Percentiles rank a stretch among this genome's conserved stretches.
These are phyloP conservation scores for Sapayoa aenigma DNA, from an alignment of 2,113 vertebrate genomes.

Conservation along the genomic window DNA sequence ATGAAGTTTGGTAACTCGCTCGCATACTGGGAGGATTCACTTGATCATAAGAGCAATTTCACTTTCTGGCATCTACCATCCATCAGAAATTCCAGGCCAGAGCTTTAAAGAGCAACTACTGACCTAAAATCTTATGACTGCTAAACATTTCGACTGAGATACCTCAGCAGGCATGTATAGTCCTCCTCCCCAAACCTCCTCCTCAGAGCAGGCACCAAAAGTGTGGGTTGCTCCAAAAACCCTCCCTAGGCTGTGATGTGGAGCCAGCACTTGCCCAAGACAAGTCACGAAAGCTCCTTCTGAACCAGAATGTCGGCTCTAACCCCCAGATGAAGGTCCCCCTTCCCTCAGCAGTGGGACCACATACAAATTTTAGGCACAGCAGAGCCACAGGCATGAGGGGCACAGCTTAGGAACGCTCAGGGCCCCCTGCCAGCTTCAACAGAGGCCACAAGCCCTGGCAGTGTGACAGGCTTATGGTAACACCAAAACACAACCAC, in stretches of 20 bases:
- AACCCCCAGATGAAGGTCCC: background rate
- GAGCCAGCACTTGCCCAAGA: background rate
- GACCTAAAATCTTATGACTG: slow-evolving; percentile 14
- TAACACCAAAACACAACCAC: background rate
- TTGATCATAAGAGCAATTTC: slow-evolving; percentile 30
- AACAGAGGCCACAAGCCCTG: background rate
- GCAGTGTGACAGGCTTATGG: background rate
- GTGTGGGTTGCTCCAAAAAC: background rate
- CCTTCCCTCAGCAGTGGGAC: background rate
- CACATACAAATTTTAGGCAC: background rate
- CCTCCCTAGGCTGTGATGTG: background rate
- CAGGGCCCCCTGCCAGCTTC: background rate
- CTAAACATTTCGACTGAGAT: background rate
- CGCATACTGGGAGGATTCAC: background rate
- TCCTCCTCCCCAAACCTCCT: background rate
- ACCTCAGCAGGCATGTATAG: background rate
- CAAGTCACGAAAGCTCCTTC: background rate
- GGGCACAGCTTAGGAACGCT: background rate
- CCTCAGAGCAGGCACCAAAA: background rate
- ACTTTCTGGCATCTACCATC: slow-evolving; percentile 36
- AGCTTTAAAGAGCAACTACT: background rate
- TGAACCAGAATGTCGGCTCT: background rate
- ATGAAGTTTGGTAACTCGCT: slow-evolving; percentile 19
- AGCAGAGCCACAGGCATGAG: background rate
- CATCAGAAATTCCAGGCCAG: slow-evolving; percentile 43